These are phyloP conservation scores for Andrena cerasifolii DNA, from an alignment of 1,140 invertebrate genomes.

Conservation along the genomic window DNA sequence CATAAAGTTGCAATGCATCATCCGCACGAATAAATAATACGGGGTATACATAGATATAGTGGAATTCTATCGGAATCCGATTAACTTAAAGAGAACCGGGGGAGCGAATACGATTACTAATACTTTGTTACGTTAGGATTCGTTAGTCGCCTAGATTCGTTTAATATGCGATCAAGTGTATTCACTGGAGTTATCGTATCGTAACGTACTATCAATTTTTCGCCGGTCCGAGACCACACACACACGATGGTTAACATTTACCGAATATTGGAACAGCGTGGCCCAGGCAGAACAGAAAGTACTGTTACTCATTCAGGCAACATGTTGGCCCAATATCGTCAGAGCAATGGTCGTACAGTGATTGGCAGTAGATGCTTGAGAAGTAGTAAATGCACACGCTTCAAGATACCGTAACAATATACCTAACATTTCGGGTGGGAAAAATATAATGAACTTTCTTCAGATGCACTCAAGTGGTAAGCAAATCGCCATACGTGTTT, in stretches of 20 bases:
- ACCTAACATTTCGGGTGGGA: neutral
- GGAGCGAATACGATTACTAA: slow-evolving; percentile 29
- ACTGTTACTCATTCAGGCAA: slow-evolving; percentile 13
- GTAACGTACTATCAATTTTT: slow-evolving; percentile 11
- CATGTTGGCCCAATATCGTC: slow-evolving; percentile 7
- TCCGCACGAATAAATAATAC: slow-evolving; percentile 28
- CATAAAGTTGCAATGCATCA: neutral
- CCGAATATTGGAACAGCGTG: slow-evolving; percentile 36
- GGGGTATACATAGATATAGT: slow-evolving; percentile 20
- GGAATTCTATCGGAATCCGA: slow-evolving; percentile 8
- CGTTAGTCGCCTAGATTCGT: slow-evolving; percentile 8
- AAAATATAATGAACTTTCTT: too few species aligned
- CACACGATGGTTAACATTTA: slow-evolving; percentile 35
- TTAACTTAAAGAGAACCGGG: slow-evolving; percentile 28
- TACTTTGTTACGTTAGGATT: slow-evolving; percentile 38
- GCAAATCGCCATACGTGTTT: too few species aligned
- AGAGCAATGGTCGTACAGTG: neutral
- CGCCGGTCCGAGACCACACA: slow-evolving; percentile 19
- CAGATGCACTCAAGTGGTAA: too few species aligned
- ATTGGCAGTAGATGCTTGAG: slow-evolving; percentile 28
- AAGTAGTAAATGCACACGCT: slow-evolving; percentile 18
- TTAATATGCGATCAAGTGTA: slow-evolving; percentile 1
- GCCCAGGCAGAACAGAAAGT: slow-evolving; percentile 47
- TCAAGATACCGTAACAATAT: slow-evolving; percentile 4
- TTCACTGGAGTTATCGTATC: neutral